Conservation (phyloP, 2,888 invertebrate genomes). For the Melipona beecheii region DNA sequence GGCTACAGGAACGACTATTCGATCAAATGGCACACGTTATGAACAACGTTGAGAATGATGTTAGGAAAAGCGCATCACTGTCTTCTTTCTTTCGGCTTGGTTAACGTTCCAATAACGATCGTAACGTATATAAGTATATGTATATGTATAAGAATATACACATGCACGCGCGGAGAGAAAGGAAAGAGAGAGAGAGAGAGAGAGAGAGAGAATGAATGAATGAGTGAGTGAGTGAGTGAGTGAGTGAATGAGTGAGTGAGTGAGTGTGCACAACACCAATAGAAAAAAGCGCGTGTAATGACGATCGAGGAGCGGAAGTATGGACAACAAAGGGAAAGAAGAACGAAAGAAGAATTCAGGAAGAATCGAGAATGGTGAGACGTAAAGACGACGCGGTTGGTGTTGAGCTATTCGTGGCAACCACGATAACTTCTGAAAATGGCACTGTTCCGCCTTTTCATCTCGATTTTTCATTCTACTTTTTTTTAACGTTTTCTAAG, state of each 20-base stretch:
- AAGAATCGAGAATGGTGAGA: constrained; percentile 42
- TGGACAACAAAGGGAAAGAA: neutral
- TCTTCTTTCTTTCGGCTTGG: constrained; percentile 47
- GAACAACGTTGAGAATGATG: neutral
- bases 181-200: neutral
- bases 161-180: neutral
- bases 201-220: constrained; percentile 1
- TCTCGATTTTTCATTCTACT: constrained; percentile 71
- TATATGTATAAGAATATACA: neutral
- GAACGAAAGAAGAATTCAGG: constrained; percentile 35
- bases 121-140: neutral
- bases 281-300: neutral
- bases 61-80: neutral
- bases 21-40: neutral
- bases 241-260: too few species aligned
- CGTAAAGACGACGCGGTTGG: constrained; percentile 35
- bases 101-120: constrained; percentile 42
- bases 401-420: constrained; percentile 9
- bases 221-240: too few species aligned
- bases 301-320: constrained; percentile 1
- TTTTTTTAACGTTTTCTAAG: constrained; percentile 72
- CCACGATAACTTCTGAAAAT: constrained; percentile 19
- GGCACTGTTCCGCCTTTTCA: constrained; percentile 57
- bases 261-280: too few species aligned
- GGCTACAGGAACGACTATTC: neutral